Conservation (phyloP, 2,888 invertebrate species). For the Hemicrepidius hirtus region DNA sequence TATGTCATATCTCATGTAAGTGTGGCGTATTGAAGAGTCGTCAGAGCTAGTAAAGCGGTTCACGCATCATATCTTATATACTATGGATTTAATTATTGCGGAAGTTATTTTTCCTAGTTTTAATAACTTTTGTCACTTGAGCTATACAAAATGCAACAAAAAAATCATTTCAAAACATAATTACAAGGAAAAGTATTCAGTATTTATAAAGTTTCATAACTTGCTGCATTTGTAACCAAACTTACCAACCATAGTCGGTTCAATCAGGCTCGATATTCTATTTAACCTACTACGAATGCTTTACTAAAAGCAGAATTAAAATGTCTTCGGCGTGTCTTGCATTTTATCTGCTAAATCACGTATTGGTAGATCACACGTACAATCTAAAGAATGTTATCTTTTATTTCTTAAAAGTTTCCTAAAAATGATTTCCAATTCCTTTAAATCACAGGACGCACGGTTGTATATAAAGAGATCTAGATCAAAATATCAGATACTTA, state of each 20-base stretch:
- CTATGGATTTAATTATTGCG: constrained; percentile 46
- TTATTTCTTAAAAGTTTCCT: not conserved
- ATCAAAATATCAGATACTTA: constrained; percentile 68
- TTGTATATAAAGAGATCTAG: constrained; percentile 66
- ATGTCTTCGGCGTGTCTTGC: not conserved
- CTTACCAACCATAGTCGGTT: no score
- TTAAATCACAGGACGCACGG: constrained; percentile 52
- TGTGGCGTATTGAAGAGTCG: constrained; percentile 34
- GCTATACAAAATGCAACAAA: not conserved
- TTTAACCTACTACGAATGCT: no score
- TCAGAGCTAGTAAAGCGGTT: constrained; percentile 18
- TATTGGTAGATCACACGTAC: not conserved
- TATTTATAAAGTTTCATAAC: no score
- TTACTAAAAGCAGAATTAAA: no score
- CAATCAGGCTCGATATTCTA: no score
- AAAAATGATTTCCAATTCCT: not conserved
- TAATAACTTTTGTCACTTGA: constrained; percentile 30
- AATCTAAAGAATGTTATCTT: constrained; percentile 16
- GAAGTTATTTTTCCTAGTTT: constrained; percentile 39
- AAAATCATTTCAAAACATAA: not conserved
- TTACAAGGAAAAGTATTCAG: no score
- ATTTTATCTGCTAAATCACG: not conserved
- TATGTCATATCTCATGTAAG: constrained; percentile 49
- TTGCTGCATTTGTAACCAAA: no score
- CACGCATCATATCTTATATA: constrained; percentile 31